Conservation (phyloP, 2,888 invertebrate species). For the Idaea biselata region DNA sequence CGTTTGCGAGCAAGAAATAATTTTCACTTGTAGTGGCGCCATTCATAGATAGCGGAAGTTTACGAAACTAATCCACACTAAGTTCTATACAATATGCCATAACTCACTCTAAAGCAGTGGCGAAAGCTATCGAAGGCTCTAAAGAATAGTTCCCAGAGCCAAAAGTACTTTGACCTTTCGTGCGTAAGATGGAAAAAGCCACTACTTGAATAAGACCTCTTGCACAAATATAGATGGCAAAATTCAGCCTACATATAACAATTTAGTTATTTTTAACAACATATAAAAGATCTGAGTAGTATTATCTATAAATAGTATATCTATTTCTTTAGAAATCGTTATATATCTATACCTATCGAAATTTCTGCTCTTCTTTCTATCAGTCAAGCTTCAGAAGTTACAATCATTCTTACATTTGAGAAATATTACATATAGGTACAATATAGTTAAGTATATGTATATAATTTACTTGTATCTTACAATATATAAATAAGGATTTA, state of each 20-base stretch:
- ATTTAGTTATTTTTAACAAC: slow-evolving; percentile 59
- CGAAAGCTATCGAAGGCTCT: background rate
- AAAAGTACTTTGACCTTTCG: background rate
- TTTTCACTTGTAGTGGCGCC: background rate
- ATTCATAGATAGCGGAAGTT: background rate
- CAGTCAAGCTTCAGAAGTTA: slow-evolving; percentile 44
- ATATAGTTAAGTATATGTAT: slow-evolving; percentile 13
- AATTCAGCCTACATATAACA: slow-evolving; percentile 47
- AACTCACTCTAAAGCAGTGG: background rate
- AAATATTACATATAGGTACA: slow-evolving; percentile 11
- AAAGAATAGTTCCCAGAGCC: background rate
- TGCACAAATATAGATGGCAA: slow-evolving; percentile 42
- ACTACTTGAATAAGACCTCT: background rate
- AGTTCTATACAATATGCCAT: background rate
- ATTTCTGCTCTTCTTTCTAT: slow-evolving; percentile 42
- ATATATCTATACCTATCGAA: slow-evolving; percentile 26
- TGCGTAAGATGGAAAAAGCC: background rate
- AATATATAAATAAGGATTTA: slow-evolving; percentile 26
- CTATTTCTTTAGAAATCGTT: slow-evolving; percentile 36
- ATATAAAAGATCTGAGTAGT: slow-evolving; percentile 65
- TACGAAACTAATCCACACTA: background rate
- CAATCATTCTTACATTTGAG: slow-evolving; percentile 7
- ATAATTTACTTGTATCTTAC: background rate
- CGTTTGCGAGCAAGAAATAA: background rate
- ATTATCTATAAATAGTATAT: slow-evolving; percentile 51